Percentiles rank a stretch among this genome's conserved stretches.
Conservation (phyloP, 2,113 vertebrate species). For the Pelecanoides urinatrix region DNA sequence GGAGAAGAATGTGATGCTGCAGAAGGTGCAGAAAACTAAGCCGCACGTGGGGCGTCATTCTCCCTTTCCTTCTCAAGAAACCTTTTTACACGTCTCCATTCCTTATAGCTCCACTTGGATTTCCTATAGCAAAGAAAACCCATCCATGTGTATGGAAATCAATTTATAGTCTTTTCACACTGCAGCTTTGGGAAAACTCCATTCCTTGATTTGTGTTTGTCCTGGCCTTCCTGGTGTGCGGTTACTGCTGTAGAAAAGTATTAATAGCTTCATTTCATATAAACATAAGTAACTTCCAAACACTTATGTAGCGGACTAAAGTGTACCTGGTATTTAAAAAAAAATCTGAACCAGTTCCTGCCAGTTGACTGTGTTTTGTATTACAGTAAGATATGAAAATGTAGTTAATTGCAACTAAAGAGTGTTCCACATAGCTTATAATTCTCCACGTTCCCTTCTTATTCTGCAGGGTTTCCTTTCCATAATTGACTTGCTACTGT, state of each 20-base stretch:
- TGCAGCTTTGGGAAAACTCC: constrained; percentile 87
- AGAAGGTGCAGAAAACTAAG: constrained; percentile 87
- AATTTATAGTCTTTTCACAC: constrained; percentile 84
- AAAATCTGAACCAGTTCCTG: constrained; percentile 77
- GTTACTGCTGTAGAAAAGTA: constrained; percentile 93
- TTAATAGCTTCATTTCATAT: constrained; percentile 89
- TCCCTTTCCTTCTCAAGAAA: constrained; percentile 75
- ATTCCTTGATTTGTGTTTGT: constrained; percentile 87
- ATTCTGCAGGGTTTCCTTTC: constrained; percentile 62
- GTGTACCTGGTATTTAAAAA: constrained; percentile 77
- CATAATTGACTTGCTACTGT: constrained; percentile 52
- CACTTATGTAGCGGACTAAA: constrained; percentile 79
- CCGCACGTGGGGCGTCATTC: constrained; percentile 56
- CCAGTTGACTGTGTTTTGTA: constrained; percentile 77
- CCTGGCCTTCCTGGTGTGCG: constrained; percentile 89
- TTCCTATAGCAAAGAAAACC: constrained; percentile 89
- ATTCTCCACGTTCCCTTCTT: constrained; percentile 69
- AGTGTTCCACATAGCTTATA: constrained; percentile 65
- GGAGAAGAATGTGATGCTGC: constrained; percentile 87
- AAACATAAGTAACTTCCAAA: constrained; percentile 79
- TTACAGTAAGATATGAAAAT: constrained; percentile 74
- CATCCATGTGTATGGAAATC: constrained; percentile 83
- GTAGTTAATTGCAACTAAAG: constrained; percentile 73
- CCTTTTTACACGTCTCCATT: constrained; percentile 97
- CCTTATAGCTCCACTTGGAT: constrained; percentile 89